Conservation (phyloP, 37 sponge, comb jelly and placozoan species). For the Theonella swinhoei region DNA sequence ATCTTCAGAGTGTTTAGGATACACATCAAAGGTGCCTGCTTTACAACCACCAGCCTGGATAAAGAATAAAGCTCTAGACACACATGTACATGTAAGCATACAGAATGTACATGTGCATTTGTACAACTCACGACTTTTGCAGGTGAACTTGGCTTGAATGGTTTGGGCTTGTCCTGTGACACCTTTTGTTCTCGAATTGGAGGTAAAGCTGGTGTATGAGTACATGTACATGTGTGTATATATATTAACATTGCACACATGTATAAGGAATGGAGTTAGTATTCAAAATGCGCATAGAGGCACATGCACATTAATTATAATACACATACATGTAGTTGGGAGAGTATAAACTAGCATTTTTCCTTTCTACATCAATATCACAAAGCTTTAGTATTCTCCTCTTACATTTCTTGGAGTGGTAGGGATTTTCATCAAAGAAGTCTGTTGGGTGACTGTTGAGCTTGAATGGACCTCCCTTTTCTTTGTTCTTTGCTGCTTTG, state of each 20-base stretch:
- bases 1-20: conserved; percentile 90
- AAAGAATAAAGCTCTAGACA: no score
- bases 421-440: conserved; percentile 85
- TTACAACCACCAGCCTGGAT: conserved; percentile 80
- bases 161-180: conserved; percentile 70
- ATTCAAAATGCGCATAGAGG: no score
- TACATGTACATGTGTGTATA: not conserved
- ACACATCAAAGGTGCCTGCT: conserved; percentile 93
- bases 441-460: conserved; percentile 75
- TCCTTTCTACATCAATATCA: no score
- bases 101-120: not conserved
- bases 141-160: conserved; percentile 92
- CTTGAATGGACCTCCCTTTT: conserved; percentile 86
- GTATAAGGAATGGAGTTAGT: no score
- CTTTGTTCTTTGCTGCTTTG: conserved; percentile 62
- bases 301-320: no score
- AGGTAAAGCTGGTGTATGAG: conserved; percentile 39
- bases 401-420: conserved; percentile 43
- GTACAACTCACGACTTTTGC: conserved; percentile 70
- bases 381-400: no score
- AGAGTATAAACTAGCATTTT: no score
- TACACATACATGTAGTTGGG: no score
- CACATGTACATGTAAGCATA: not conserved
- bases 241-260: not conserved
- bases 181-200: conserved; percentile 26